phyloP scores from a whole-genome alignment of 53 echinoderm and acorn worm species.

The Mesocentrotus franciscanus region DNA sequence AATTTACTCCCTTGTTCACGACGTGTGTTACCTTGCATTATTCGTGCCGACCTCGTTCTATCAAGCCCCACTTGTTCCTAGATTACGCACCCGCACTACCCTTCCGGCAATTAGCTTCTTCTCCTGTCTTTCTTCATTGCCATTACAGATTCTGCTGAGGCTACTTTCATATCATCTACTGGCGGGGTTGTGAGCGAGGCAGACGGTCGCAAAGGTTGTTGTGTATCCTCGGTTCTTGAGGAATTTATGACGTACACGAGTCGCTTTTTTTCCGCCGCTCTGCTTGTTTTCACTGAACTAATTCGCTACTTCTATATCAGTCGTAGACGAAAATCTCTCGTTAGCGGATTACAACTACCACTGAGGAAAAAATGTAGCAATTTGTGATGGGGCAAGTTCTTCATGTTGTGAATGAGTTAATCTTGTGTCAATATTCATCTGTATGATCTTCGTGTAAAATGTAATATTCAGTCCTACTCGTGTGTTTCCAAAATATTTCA shows the following conservation, averaged over 20 bases:
- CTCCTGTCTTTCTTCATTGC: not conserved
- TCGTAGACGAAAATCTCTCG: not conserved
- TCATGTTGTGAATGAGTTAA: not conserved
- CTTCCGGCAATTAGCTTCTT: constrained; percentile 47
- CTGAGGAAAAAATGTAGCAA: not conserved
- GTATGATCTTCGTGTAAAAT: not conserved
- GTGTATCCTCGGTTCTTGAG: not conserved
- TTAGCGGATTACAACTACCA: not conserved
- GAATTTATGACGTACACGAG: constrained; percentile 23
- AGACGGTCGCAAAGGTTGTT: not conserved
- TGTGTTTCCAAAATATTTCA: not conserved
- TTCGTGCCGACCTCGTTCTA: constrained; percentile 46
- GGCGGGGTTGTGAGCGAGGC: not conserved
- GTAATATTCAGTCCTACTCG: not conserved
- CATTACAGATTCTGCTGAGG: constrained; percentile 7
- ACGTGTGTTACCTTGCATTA: constrained; percentile 1
- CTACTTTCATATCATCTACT: constrained; percentile 5
- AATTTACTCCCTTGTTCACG: not conserved
- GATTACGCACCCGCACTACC: constrained; percentile 55
- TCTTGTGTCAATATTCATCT: not conserved
- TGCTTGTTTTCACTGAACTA: not conserved
- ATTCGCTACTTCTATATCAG: constrained; percentile 19
- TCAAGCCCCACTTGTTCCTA: constrained; percentile 59
- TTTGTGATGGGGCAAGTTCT: not conserved
- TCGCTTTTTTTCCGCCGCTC: not conserved